Conservation (phyloP, 92 coral and sea anemone species). For the Virgularia gustaviana region DNA sequence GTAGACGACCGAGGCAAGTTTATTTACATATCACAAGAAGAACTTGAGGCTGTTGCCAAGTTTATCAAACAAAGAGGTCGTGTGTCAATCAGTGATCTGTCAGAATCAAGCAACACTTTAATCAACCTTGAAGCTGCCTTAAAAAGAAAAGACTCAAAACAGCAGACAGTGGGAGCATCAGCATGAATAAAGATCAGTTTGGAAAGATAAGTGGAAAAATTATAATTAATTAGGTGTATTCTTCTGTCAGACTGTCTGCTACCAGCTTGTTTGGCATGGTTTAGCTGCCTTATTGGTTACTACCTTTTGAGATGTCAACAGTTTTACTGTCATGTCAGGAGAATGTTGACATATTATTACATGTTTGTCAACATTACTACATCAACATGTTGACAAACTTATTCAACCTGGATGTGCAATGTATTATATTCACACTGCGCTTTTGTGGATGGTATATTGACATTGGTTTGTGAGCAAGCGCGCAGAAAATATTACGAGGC, state of each 20-base stretch:
- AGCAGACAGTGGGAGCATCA: slow-evolving; percentile 29
- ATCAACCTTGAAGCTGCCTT: slow-evolving; percentile 75
- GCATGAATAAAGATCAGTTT: slow-evolving; percentile 21
- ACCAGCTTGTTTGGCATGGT: too few relatives aligned
- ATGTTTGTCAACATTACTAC: too few relatives aligned
- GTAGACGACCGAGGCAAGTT: slow-evolving; percentile 98
- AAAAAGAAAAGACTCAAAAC: slow-evolving; percentile 28
- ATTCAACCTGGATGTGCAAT: background rate
- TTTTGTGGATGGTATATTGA: too few relatives aligned
- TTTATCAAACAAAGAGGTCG: slow-evolving; percentile 97
- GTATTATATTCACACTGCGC: background rate
- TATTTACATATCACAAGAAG: slow-evolving; percentile 93
- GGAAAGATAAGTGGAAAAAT: background rate
- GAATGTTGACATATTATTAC: too few relatives aligned
- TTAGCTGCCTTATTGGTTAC: too few relatives aligned
- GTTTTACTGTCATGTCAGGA: too few relatives aligned
- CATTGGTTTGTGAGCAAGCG: too few relatives aligned
- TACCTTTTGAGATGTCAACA: too few relatives aligned
- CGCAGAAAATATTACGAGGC: too few relatives aligned
- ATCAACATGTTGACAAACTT: background rate
- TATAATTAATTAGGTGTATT: slow-evolving; percentile 1
- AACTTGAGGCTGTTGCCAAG: slow-evolving; percentile 88
- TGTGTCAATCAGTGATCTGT: slow-evolving; percentile 84
- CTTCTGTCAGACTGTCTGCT: too few relatives aligned
- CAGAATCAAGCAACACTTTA: slow-evolving; percentile 87